Base-by-base conservation (phyloP, 2,797 vertebrate genomes). In the Fistularia tabacaria region DNA sequence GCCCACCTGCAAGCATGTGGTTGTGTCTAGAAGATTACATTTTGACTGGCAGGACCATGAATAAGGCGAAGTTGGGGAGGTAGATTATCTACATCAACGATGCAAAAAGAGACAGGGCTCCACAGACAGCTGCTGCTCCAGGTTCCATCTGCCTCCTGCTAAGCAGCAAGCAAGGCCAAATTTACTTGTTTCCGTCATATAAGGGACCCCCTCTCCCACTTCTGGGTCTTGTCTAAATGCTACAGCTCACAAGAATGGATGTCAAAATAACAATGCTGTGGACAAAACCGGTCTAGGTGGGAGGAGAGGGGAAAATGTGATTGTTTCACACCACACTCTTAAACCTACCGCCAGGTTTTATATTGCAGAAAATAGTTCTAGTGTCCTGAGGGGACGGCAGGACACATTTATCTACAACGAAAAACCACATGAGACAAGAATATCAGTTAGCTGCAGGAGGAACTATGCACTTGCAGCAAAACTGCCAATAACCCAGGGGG, bases 71-170 rank as follows among this genome's bases (percentile, higher is more conserved):
- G 57, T 55, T 13, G 38, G 38, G 52, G 53, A 62, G 54, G 69
- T 54, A 75, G 74, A 79, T 79, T 64, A 73, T 46, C 68, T 66
- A 57, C 71, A 78, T 74, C 67, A 63, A 53, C 13, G 12, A 60
- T 49, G 60, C 65, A 38, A 3, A 41, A 62, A 41, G 59, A 66
- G 59, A 71, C 66, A 43, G 51, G 51, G 46, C 46, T 14, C 52
- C 57, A 47, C 64, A 48, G 39, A 9, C 45, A 14, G 59, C 52
- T 50, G 56, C 0, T 71, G 69, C 64, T 65, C 25, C 10, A 2
- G 39, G 58, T 51, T 74, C 61, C 59, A 71, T 76, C 74, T 57
- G 62, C 70, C 59, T 69, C 67, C 60, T 6, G 58, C 70, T 57
- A 10, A 41, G 66, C 56, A 8, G 12, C 62, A 39, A 54, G 57